Percentiles rank a stretch among this genome's conserved stretches.
Evolutionary conservation across 2,888 invertebrate species (phyloP).

Genomic region (Ophioninae sp.): DNA sequence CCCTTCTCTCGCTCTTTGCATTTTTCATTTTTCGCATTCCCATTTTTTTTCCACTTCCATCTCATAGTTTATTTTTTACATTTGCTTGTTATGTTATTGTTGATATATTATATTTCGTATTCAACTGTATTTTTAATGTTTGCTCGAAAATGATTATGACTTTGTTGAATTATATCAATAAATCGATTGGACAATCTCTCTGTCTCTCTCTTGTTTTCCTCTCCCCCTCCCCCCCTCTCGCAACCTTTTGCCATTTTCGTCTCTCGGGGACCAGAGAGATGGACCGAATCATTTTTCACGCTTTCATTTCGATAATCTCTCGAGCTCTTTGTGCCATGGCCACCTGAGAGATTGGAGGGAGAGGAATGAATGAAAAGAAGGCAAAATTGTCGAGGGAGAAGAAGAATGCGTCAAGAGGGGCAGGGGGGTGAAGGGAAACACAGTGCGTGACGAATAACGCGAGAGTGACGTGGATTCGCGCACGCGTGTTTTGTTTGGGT

Average conservation of each 20-base stretch:
- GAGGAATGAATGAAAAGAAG: slow-evolving; percentile 39
- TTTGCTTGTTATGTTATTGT: too few species aligned
- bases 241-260: not conserved
- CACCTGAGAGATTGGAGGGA: slow-evolving; percentile 55
- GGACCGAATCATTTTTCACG: slow-evolving; percentile 61
- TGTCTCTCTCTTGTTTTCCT: slow-evolving; percentile 14
- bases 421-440: slow-evolving; percentile 31
- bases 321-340: slow-evolving; percentile 46
- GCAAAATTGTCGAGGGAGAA: slow-evolving; percentile 3
- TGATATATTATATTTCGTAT: too few species aligned
- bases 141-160: too few species aligned
- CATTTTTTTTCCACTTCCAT: too few species aligned
- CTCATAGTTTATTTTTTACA: too few species aligned
- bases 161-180: too few species aligned
- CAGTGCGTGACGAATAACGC: slow-evolving; percentile 61
- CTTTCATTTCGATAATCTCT: slow-evolving; percentile 60
- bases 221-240: slow-evolving; percentile 8
- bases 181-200: not conserved
- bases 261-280: slow-evolving; percentile 35
- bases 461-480: slow-evolving; percentile 35
- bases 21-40: too few species aligned
- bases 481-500: slow-evolving; percentile 13
- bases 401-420: slow-evolving; percentile 1
- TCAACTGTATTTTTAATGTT: too few species aligned
- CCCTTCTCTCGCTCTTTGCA: too few species aligned